Conservation (phyloP, 2,797 vertebrate species). For the Falco rusticolus region DNA sequence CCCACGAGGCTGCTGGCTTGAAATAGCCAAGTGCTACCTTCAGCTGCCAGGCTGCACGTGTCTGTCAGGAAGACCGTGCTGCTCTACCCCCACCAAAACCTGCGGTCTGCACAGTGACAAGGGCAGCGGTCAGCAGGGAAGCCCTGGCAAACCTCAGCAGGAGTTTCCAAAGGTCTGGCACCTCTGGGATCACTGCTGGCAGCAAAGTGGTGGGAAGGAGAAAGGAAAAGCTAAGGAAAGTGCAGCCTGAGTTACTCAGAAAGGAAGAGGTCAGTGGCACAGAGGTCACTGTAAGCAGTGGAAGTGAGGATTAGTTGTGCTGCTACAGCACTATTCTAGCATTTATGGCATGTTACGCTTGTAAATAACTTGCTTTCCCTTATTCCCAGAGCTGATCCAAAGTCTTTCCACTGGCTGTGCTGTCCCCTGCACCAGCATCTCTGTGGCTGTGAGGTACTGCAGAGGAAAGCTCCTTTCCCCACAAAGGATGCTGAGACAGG, state of each 20-base stretch:
- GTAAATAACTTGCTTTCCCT: background rate
- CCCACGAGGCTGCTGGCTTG: background rate
- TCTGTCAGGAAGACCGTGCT: rapidly evolving
- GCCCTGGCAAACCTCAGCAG: background rate
- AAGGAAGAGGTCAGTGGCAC: background rate
- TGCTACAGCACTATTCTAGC: background rate
- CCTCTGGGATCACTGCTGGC: background rate
- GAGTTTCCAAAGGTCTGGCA: background rate
- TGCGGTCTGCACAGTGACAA: background rate
- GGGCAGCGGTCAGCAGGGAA: rapidly evolving
- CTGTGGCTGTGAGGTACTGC: background rate
- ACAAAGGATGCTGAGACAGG: rapidly evolving
- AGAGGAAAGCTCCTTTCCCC: background rate
- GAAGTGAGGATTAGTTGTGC: background rate
- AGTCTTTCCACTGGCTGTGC: background rate
- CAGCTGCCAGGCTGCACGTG: background rate
- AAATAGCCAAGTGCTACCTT: background rate
- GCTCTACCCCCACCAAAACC: background rate
- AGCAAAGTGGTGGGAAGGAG: background rate
- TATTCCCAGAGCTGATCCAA: background rate
- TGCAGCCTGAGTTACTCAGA: background rate
- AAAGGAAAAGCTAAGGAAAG: background rate
- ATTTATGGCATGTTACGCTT: background rate
- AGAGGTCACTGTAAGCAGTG: background rate
- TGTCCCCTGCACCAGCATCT: background rate